phyloP scores from a whole-genome alignment of 1,140 invertebrate species.

The Cardiocondyla obscurior region DNA sequence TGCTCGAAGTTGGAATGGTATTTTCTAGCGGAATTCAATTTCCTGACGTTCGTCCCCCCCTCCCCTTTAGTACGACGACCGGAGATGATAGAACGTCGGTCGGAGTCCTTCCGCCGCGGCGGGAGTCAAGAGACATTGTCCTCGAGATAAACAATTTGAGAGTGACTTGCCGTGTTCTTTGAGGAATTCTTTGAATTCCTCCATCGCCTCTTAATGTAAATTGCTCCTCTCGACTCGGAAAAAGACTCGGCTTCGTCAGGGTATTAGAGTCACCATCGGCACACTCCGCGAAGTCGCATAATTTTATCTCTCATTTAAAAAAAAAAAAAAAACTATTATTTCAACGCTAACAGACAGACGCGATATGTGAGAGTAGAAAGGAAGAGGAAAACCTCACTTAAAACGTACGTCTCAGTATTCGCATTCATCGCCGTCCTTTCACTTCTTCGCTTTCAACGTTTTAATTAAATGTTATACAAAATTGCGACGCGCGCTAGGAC shows the following conservation, averaged over 20 bases:
- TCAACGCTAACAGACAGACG: constrained; percentile 3
- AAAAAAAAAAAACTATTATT: constrained; percentile 2
- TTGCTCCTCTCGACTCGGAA: neutral
- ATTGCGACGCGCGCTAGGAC: constrained; percentile 31
- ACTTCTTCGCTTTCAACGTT: constrained; percentile 30
- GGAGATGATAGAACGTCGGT: neutral
- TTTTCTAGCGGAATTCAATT: constrained; percentile 38
- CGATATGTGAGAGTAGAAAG: constrained; percentile 24
- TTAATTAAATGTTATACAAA: constrained; percentile 43
- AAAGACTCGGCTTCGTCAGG: neutral
- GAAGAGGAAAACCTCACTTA: constrained; percentile 23
- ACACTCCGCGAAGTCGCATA: neutral
- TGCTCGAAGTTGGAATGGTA: neutral
- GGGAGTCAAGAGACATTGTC: neutral
- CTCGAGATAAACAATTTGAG: constrained; percentile 5
- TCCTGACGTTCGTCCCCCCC: neutral
- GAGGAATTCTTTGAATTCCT: neutral
- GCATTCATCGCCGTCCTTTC: constrained; percentile 28
- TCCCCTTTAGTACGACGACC: constrained; percentile 19
- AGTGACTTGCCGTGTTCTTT: neutral
- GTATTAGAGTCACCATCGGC: neutral
- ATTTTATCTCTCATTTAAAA: neutral
- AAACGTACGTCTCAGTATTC: constrained; percentile 18
- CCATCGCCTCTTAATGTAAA: neutral
- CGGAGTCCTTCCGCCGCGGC: neutral